Evolutionary conservation across 2,888 invertebrate genomes (phyloP).

Genomic region (Melikaiella ostensackeni): DNA sequence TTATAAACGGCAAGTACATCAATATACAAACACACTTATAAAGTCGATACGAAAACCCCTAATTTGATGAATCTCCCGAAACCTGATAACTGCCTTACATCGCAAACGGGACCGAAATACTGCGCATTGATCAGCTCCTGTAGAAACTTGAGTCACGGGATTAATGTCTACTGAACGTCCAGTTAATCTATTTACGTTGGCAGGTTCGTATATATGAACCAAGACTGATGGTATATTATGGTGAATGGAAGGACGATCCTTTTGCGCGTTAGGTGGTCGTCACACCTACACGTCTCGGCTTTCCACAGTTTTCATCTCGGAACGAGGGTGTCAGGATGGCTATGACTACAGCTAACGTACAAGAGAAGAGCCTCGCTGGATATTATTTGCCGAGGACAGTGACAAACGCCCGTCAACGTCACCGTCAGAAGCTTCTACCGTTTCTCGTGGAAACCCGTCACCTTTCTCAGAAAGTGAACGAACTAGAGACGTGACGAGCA

Average conservation of each 20-base stretch:
- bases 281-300: slow-evolving; percentile 36
- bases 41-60: background rate
- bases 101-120: slow-evolving; percentile 15
- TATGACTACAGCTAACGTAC: background rate
- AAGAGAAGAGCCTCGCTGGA: slow-evolving; percentile 64
- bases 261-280: slow-evolving; percentile 40
- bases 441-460: slow-evolving; percentile 46
- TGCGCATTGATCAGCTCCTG: slow-evolving; percentile 35
- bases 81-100: slow-evolving; percentile 13
- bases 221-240: slow-evolving; percentile 38
- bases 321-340: slow-evolving; percentile 11
- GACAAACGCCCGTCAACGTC: slow-evolving; percentile 76
- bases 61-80: slow-evolving; percentile 30
- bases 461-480: slow-evolving; percentile 67
- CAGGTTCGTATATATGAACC: slow-evolving; percentile 39
- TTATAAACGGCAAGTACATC: too few species aligned
- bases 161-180: slow-evolving; percentile 39
- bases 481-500: slow-evolving; percentile 74
- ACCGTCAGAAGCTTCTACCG: slow-evolving; percentile 57
- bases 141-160: slow-evolving; percentile 27
- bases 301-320: slow-evolving; percentile 37
- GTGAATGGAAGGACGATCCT: slow-evolving; percentile 31
- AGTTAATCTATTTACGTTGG: slow-evolving; percentile 39
- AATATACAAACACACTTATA: too few species aligned
- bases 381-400: slow-evolving; percentile 76